Base-by-base conservation (phyloP, 1,140 invertebrate species). In the Hetaerina americana region DNA sequence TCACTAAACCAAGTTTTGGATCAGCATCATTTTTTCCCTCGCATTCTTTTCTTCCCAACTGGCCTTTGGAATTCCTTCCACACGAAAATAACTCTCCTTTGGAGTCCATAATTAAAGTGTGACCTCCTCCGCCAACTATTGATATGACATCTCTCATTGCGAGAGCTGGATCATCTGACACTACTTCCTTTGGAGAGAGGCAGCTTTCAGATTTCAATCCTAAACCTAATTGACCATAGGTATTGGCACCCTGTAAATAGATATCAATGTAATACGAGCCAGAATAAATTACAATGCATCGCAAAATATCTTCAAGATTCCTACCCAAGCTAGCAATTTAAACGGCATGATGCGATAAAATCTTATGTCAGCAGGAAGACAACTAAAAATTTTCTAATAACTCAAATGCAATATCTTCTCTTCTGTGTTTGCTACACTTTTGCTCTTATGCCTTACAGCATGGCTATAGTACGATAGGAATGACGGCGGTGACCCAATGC, bases 151-250 rank as follows among this genome's bases (percentile, higher is more conserved):
- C 77, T 66, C 80, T 77, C 18, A 82, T 76, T 66, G 78, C 75
- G 31, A 87, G 78, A 12, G 81, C 78, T 24, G 75, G 77, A 75
- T 76, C 75, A 24, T 81, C 74, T 69, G 83, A 70, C 78, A 82
- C 73, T 10, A 86, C 79, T 77, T 85, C 80, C 73, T 82, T 81
- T 15, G 90, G 88, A 73, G 82, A 81, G 68, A 85, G 77, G 71
- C 88, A 84, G 81, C 89, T 85, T 78, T 93, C 92, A 72, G 85
- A 87, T 75, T 83, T 81, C 72, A 82, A 80, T 72, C 87, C 89
- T 77, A 89, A 82, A 71, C 89, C 89, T 28, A 94, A 82, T 80
- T 94, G 92, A 66, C 92, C 91, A 80, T 92, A 89, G 75, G 90
- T 92, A 81, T 95, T 95, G 71, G 92, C 90, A 77, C 92, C 92